These are phyloP conservation scores for Charaxes varanes DNA, from an alignment of 1,140 invertebrate species.

Conservation along the genomic window DNA sequence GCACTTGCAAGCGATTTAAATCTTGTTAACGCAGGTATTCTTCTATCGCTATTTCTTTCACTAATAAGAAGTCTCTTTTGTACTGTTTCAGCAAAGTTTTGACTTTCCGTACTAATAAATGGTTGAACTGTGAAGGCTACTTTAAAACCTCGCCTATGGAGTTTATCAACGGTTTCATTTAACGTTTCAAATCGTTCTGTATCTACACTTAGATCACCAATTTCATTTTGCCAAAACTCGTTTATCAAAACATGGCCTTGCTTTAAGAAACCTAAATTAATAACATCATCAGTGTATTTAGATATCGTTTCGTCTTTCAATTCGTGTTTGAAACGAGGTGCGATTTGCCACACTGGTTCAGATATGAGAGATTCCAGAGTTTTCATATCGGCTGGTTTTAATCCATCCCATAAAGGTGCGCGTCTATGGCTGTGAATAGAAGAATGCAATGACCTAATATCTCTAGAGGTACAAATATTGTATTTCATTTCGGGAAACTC, in stretches of 20 bases:
- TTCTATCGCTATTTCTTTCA: slow-evolving; percentile 81
- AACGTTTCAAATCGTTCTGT: slow-evolving; percentile 82
- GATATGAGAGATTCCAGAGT: slow-evolving; percentile 84
- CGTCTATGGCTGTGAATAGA: slow-evolving; percentile 76
- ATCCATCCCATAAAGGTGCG: slow-evolving; percentile 86
- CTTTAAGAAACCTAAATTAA: slow-evolving; percentile 82
- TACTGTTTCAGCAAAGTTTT: slow-evolving; percentile 86
- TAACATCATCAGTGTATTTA: slow-evolving; percentile 88
- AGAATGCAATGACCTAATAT: slow-evolving; percentile 85
- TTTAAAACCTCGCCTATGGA: slow-evolving; percentile 88
- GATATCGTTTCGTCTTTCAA: slow-evolving; percentile 82
- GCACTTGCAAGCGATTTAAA: slow-evolving; percentile 86
- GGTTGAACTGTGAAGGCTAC: slow-evolving; percentile 89
- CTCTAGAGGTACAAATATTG: slow-evolving; percentile 86
- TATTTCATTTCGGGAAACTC: slow-evolving; percentile 84
- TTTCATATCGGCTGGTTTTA: slow-evolving; percentile 83
- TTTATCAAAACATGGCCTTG: slow-evolving; percentile 88
- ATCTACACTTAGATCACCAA: slow-evolving; percentile 87
- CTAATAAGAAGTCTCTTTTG: slow-evolving; percentile 81
- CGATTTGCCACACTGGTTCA: slow-evolving; percentile 90
- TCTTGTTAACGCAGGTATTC: slow-evolving; percentile 83
- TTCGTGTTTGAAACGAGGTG: slow-evolving; percentile 76
- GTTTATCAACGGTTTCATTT: slow-evolving; percentile 85
- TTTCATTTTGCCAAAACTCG: slow-evolving; percentile 88
- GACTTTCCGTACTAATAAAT: slow-evolving; percentile 89